Base-by-base conservation (phyloP, 2,888 invertebrate genomes). In the Eupithecia exiguata region DNA sequence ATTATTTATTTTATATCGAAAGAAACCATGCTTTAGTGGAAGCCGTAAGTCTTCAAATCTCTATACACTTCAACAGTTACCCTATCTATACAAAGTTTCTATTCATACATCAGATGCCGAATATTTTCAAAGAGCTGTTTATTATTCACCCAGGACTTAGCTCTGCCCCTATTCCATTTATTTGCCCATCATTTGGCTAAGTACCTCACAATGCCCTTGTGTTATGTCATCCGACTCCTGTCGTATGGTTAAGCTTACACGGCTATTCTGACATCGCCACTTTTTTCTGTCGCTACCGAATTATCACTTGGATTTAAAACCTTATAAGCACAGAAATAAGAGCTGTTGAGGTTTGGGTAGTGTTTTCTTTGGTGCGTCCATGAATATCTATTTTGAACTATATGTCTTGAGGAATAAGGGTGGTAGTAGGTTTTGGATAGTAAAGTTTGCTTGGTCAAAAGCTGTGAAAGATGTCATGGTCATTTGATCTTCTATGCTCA, bases 401-500 rank as follows among this genome's bases (percentile, higher is more conserved):
- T 78, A 74, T 66, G 0, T 3, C 5, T 0, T 3, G 53, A 12
- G 0, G 0, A 0, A 71, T 71, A 76, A 65, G 74, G 68, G 9
- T 12, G 68, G 18, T 53, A 9, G 43, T 40, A 38, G 61, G 61
- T 53, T 68, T 53, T 74, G 58, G 53, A 30, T 38, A 40, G 69
- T 63, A 53, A 70, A 49, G 16, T 30, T 74, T 66, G 12, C 1
- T 43, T 74, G 65, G 75, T 74, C 5, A 25, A 67, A 65, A 75
- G 76, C 76, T 78, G 72, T 72, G 72, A 80, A 80, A 78, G 79
- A 78, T 74, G 78, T 81, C 86, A 83, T 85, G 87, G 88, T 86
- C 87, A 91, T 88, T 86, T 82, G 87, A 90, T 84, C 82, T 85
- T 74, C 78, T 77, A 78, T 78, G 77, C 82, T 86, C 85, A 74